Base-by-base conservation (phyloP, 2,797 vertebrate genomes). In the Botia almorhae region DNA sequence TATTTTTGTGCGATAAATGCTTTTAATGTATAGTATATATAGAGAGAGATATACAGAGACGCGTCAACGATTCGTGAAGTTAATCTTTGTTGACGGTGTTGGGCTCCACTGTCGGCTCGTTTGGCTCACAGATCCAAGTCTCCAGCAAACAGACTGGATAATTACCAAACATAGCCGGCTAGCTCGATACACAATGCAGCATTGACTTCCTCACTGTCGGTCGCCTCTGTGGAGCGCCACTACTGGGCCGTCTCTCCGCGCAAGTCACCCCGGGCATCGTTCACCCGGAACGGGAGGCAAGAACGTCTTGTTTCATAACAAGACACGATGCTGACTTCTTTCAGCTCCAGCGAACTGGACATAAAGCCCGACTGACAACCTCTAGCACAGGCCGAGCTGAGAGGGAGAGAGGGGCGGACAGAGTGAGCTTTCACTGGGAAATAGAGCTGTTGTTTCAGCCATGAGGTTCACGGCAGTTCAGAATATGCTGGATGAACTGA, bases 331-430 rank as follows among this genome's bases (percentile, higher is more conserved):
- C 93, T 94, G 94, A 96, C 94, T 95, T 95, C 90, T 93, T 95
- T 94, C 93, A 95, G 94, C 94, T 94, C 93, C 92, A 94, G 86
- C 94, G 94, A 94, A 94, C 93, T 93, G 94, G 91, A 94, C 89
- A 93, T 92, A 94, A 94, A 94, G 91, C 91, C 85, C 90, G 89
- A 87, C 93, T 92, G 93, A 94, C 93, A 94, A 92, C 91, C 89
- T 92, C 91, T 90, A 93, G 86, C 91, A 53, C 58, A 71, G 89
- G 90, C 87, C 87, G 91, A 92, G 85, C 80, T 80, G 85, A 86
- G 87, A 80, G 87, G 85, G 87, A 86, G 84, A 87, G 87, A 82
- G 85, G 87, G 84, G 69, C 83, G 82, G 88, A 84, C 48, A 21
- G 80, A 16, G 65, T n/a, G 26, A 53, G 13, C 64, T 82, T 76